These are phyloP conservation scores for Helarctos malayanus DNA, from an alignment of 2,797 vertebrate genomes.

Conservation along the genomic window DNA sequence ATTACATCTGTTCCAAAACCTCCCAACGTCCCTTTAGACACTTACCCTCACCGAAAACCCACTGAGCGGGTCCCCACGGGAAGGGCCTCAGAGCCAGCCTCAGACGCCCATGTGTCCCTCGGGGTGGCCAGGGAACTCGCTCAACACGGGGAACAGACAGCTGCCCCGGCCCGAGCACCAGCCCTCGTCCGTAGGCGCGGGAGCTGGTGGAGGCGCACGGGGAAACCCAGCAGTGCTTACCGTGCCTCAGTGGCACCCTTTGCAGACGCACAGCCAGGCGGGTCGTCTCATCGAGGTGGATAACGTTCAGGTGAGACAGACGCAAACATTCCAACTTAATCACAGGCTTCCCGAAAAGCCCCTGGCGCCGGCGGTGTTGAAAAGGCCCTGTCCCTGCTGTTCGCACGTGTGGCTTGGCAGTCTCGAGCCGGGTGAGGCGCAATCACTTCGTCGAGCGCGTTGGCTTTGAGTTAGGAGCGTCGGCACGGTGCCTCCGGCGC, in stretches of 20 bases:
- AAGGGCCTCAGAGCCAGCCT: background rate
- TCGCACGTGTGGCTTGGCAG: background rate
- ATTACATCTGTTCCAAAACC: background rate
- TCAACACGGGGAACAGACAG: background rate
- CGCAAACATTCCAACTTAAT: rapidly evolving
- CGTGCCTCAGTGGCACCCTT: background rate
- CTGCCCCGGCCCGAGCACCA: too few relatives aligned
- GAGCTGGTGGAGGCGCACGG: background rate
- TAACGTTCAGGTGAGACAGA: rapidly evolving
- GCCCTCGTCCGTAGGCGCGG: background rate
- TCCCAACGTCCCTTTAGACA: background rate
- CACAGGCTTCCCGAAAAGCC: rapidly evolving
- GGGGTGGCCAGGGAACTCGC: background rate
- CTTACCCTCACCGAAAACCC: background rate
- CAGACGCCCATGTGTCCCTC: background rate
- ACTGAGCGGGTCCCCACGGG: background rate
- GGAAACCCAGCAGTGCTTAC: background rate
- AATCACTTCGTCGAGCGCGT: rapidly evolving
- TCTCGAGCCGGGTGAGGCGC: rapidly evolving
- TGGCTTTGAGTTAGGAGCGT: background rate
- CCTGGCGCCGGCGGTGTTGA: rapidly evolving
- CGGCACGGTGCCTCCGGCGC: rapidly evolving
- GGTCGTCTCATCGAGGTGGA: rapidly evolving
- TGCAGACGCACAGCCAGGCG: background rate
- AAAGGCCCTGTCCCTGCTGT: background rate